phyloP scores from a whole-genome alignment of 2,797 vertebrate species.

The Pitangus sulphuratus region DNA sequence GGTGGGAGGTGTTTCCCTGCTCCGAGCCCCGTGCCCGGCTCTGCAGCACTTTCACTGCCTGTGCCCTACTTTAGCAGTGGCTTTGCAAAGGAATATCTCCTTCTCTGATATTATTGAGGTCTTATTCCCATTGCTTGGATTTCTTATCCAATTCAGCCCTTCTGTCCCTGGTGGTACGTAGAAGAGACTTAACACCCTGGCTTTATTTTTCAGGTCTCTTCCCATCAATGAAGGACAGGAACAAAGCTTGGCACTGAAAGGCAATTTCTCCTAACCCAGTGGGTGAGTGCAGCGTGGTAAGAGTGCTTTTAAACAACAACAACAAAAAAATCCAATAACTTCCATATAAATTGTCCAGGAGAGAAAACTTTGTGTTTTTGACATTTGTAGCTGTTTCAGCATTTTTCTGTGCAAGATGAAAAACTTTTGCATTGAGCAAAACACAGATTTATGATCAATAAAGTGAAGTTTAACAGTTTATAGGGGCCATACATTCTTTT shows the following conservation, averaged over 20 bases:
- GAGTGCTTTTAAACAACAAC: conserved; percentile 69
- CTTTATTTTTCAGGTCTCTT: conserved; percentile 66
- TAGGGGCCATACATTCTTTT: conserved; percentile 76
- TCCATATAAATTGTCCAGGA: conserved; percentile 82
- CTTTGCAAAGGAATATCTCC: background rate
- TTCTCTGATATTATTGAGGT: background rate
- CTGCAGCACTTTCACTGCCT: background rate
- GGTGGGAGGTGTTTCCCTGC: background rate
- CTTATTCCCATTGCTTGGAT: background rate
- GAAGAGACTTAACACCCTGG: background rate
- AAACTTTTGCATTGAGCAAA: conserved; percentile 85
- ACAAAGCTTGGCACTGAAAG: conserved; percentile 27
- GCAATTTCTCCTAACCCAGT: conserved; percentile 42
- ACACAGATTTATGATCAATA: conserved; percentile 85
- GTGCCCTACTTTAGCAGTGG: background rate
- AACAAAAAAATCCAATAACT: conserved; percentile 77
- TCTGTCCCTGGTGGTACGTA: background rate
- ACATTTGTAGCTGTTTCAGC: conserved; percentile 81
- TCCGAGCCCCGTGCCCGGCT: background rate
- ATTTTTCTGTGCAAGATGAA: conserved; percentile 80
- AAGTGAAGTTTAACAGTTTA: conserved; percentile 82
- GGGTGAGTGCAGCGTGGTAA: background rate
- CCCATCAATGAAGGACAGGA: conserved; percentile 21
- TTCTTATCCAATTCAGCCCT: background rate
- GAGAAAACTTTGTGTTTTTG: conserved; percentile 81